Evolutionary conservation across 2,113 vertebrate species (phyloP).

Genomic region (Chascanopsetta lugubris): DNA sequence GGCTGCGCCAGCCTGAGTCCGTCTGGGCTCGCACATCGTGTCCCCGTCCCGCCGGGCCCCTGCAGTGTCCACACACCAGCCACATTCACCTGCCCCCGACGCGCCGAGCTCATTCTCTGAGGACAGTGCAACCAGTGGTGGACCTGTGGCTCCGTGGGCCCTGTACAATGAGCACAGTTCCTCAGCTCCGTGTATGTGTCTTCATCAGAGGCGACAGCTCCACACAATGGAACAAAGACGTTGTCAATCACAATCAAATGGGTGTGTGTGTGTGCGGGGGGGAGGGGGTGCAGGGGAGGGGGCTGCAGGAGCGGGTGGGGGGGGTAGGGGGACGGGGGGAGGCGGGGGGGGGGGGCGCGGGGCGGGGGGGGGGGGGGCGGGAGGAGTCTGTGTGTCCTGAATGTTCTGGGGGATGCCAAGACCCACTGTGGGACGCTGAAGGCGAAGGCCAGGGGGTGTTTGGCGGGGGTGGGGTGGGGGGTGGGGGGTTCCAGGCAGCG

Average conservation of each 20-base stretch:
- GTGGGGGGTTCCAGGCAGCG: conserved; percentile 12
- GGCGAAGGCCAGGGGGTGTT: conserved; percentile 63
- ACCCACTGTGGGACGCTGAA: conserved; percentile 70
- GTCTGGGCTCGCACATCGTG: background rate
- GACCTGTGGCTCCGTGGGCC: conserved; percentile 60
- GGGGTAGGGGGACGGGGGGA: conserved; percentile 67
- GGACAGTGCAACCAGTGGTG: conserved; percentile 58
- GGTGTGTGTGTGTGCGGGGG: conserved; percentile 73
- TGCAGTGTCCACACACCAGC: background rate
- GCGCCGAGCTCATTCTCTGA: conserved; percentile 1
- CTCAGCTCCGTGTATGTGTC: conserved; percentile 74
- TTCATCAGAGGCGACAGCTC: conserved; percentile 85
- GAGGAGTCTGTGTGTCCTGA: conserved; percentile 70
- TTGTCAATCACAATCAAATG: conserved; percentile 86
- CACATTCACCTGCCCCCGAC: background rate
- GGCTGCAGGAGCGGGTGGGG: conserved; percentile 26
- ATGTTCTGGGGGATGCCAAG: conserved; percentile 68
- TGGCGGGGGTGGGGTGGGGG: conserved; percentile 34
- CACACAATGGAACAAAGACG: conserved; percentile 83
- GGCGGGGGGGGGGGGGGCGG: conserved; percentile 59
- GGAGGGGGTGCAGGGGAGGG: conserved; percentile 32
- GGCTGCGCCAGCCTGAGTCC: conserved; percentile 1
- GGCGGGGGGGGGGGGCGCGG: conserved; percentile 35
- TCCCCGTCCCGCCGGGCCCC: background rate
- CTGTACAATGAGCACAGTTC: conserved; percentile 49